Base-by-base conservation (phyloP, 2,888 invertebrate genomes). In the Sesia bembeciformis region DNA sequence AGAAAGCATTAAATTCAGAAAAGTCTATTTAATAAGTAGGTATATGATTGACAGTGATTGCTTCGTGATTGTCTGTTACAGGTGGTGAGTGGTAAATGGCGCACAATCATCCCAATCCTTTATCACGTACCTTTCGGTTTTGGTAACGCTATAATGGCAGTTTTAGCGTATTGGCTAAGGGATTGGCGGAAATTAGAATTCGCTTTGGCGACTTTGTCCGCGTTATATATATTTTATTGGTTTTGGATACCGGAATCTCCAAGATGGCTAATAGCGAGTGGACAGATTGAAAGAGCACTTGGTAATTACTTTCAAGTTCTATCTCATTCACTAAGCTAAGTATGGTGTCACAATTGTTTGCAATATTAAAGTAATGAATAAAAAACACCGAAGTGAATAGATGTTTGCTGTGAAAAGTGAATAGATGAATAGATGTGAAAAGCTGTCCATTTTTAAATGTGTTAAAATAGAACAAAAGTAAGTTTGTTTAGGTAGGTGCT, bases 171-270 rank as follows among this genome's bases (percentile, higher is more conserved):
- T 65, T 85, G 82, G 67, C 68, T 92, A 4, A 77, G 92, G 62
- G 91, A 93, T 66, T 93, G 93, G 93, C 85, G 92, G 58, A 76
- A 89, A 58, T 74, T 93, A 6, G 91, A 93, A 68, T 78, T 92
- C 40, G 77, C 84, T 4, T 73, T 93, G 53, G 91, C 92, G 1
- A 60, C 81, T 3, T 62, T 92, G 23, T 91, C 91, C 38, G 76
- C 86, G n/a, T 51, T 90, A 3, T 92, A 78, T 61, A 72, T 92
- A 40, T 57, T 78, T 0, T 87, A 83, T 64, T 82, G 81, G 76
- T 84, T 91, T 78, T 76, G 84, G 51, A 70, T 93, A 63, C 90
- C 91, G 0, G 93, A 93, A 74, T 93, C 93, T 0, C 93, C 93
- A 1, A 77, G 92, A 57, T 93, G 93, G 93, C 73, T 93, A 40